Percentiles rank a stretch among this genome's conserved stretches.
These are phyloP conservation scores for Andrena hattorfiana DNA, from an alignment of 2,888 invertebrate species.

Conservation along the genomic window DNA sequence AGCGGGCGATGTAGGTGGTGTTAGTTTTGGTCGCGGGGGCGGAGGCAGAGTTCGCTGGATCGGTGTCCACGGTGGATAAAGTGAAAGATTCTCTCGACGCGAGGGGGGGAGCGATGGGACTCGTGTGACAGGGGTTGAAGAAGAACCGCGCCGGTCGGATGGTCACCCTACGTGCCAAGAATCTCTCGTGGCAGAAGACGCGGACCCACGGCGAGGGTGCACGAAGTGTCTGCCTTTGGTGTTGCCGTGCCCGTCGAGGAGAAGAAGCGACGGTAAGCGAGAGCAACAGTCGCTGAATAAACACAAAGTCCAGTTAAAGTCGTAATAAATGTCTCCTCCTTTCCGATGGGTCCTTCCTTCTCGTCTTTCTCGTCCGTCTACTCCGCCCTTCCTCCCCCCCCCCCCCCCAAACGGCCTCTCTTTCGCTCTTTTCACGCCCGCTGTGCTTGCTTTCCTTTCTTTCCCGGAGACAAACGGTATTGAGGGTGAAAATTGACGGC, in stretches of 20 bases:
- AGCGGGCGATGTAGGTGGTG: neutral
- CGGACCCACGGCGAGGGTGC: conserved; percentile 38
- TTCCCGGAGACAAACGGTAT: conserved; percentile 78
- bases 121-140: conserved; percentile 80
- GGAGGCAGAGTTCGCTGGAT: conserved; percentile 73
- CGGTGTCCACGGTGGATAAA: conserved; percentile 83
- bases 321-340: conserved; percentile 84
- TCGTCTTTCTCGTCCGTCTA: conserved; percentile 43
- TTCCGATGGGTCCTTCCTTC: conserved; percentile 76
- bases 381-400: conserved; percentile 37
- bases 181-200: conserved; percentile 66
- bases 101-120: conserved; percentile 45
- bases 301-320: conserved; percentile 84
- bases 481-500: conserved; percentile 81
- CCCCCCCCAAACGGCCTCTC: conserved; percentile 24
- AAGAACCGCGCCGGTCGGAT: conserved; percentile 71
- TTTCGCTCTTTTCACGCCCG: conserved; percentile 61
- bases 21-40: neutral
- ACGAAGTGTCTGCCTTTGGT: conserved; percentile 52
- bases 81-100: conserved; percentile 81
- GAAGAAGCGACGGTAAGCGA: conserved; percentile 66
- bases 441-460: conserved; percentile 76
- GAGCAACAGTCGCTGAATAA: conserved; percentile 84
- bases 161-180: conserved; percentile 81
- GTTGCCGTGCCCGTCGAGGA: conserved; percentile 48